Evolutionary conservation across 2,113 vertebrate genomes (phyloP), one percentile per base, ranked within the genome.

Genomic region (Ranitomeya variabilis): DNA sequence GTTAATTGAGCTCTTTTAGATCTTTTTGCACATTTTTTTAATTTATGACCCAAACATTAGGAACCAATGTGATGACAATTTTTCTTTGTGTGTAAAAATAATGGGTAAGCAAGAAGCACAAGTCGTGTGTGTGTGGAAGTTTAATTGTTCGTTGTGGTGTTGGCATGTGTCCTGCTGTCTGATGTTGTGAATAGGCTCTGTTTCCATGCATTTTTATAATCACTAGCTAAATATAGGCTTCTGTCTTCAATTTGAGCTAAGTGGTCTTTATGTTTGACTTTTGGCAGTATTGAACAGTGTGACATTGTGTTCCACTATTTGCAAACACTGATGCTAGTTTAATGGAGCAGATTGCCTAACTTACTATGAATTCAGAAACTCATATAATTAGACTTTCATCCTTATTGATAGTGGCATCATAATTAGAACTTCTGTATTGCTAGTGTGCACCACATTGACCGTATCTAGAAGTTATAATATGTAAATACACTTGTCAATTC

Each of bases 221-320:
- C 1, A 55, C 87, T 83, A 87, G 87, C 90, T 90, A 77, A 91
- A 80, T 91, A 92, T 90, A 89, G 87, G 83, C 81, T 90, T 90
- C 89, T 77, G 90, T 90, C 90, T 90, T 90, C 76, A 74, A 59
- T 91, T 88, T 31, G 31, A 85, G 82, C 90, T 92, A 90, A 92
- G 90, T 90, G 90, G 86, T 74, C 91, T 91, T 91, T 90, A 89
- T 88, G 84, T 88, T 90, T 87, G 59, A 89, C 19, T 89, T 81
- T 89, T 90, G 90, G 90, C 90, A 89, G 83, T 0, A 1, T 87
- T 80, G 86, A 87, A 90, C 90, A 89, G 86, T 77, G 83, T 85
- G 81, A 82, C 19, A 87, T 89, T 90, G 87, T 91, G 81, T 87
- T 86, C 84, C 52, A 0, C 4, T 80, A 66, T 69, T 90, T 0